phyloP scores from a whole-genome alignment of 2,797 vertebrate genomes.

The Thripadectes ignobilis region DNA sequence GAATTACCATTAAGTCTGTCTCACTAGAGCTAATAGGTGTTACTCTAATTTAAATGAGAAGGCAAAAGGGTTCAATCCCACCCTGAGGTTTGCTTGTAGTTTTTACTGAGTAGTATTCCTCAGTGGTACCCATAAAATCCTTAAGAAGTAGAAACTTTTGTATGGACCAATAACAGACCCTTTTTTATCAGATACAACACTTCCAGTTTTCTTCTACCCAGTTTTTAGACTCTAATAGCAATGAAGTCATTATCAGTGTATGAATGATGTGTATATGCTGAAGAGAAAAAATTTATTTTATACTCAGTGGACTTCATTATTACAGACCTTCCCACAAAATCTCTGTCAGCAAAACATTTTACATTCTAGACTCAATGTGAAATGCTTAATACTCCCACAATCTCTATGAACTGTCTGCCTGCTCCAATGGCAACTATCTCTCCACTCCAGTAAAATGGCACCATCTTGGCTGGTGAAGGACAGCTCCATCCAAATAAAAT shows the following conservation, averaged over 20 bases:
- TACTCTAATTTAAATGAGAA: not conserved
- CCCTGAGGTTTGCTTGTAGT: not conserved
- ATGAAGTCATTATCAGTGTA: not conserved
- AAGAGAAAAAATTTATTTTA: not conserved
- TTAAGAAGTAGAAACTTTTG: not conserved
- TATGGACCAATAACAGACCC: not conserved
- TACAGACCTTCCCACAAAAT: not conserved
- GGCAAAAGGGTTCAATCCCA: not conserved
- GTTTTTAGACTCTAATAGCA: not conserved
- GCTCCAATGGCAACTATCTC: not conserved
- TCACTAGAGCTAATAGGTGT: not conserved
- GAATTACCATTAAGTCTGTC: not conserved
- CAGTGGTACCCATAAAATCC: not conserved
- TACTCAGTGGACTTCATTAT: not conserved
- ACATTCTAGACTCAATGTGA: not conserved
- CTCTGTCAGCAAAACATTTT: not conserved
- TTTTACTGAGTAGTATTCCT: not conserved
- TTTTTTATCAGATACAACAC: not conserved
- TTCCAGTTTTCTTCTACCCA: not conserved
- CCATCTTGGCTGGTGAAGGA: not conserved
- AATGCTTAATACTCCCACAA: not conserved
- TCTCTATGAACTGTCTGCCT: not conserved
- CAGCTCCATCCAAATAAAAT: not conserved
- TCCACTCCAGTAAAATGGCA: not conserved
- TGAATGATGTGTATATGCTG: not conserved